phyloP scores from a whole-genome alignment of 2,797 vertebrate genomes.

The Myripristis murdjan region DNA sequence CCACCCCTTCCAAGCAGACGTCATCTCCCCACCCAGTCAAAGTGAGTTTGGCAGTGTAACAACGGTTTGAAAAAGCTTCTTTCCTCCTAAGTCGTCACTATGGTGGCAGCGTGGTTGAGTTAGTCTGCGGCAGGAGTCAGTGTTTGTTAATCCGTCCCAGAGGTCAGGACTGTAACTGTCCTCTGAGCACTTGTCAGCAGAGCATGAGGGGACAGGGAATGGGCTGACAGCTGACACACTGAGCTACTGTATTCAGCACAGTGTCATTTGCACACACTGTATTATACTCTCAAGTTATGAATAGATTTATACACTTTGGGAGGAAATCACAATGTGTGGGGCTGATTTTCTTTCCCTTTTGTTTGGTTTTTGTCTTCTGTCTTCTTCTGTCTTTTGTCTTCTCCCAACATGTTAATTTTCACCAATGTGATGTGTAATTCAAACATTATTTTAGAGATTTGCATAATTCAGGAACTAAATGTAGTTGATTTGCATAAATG shows the following conservation, averaged over 20 bases:
- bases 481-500: too few relatives aligned
- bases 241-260: background rate
- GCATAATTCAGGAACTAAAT: too few relatives aligned
- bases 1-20: background rate
- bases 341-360: too few relatives aligned
- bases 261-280: background rate
- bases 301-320: too few relatives aligned
- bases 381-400: too few relatives aligned
- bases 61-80: background rate
- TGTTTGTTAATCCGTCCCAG: conserved; percentile 11
- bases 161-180: background rate
- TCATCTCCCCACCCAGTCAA: background rate
- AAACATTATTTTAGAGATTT: too few relatives aligned
- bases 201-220: background rate
- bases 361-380: too few relatives aligned
- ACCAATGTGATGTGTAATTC: too few relatives aligned
- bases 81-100: too few relatives aligned
- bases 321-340: too few relatives aligned
- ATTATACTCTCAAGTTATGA: background rate
- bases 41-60: background rate
- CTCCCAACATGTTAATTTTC: too few relatives aligned
- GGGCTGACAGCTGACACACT: background rate
- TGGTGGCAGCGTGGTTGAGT: too few relatives aligned
- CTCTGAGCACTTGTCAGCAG: background rate
- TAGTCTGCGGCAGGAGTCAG: conserved; percentile 16